These are phyloP conservation scores for Mandrillus leucophaeus DNA, from an alignment of 2,113 vertebrate species.

Conservation along the genomic window DNA sequence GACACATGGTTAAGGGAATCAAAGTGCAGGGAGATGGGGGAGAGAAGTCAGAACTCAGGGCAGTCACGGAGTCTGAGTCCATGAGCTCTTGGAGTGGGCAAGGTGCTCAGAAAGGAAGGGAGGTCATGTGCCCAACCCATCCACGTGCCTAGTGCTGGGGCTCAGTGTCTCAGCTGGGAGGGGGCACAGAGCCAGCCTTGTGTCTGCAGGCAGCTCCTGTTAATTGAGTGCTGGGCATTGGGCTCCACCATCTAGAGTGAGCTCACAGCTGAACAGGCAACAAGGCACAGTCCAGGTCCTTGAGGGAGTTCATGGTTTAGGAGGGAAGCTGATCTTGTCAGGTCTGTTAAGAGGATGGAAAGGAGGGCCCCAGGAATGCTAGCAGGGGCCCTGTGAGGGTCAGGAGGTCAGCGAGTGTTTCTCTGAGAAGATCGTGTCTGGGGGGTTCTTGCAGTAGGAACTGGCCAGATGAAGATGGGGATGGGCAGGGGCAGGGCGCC, in stretches of 20 bases:
- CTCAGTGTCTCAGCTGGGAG: background rate
- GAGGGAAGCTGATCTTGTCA: background rate
- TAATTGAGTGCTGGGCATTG: background rate
- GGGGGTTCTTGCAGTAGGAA: background rate
- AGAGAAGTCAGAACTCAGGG: constrained; percentile 3
- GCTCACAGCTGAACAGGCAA: background rate
- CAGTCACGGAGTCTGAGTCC: background rate
- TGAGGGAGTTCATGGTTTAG: background rate
- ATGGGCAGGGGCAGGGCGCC: background rate
- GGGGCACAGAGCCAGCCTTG: background rate
- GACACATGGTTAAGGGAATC: background rate
- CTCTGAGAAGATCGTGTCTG: background rate
- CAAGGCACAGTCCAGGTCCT: background rate
- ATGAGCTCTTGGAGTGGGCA: background rate
- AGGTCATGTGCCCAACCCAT: background rate
- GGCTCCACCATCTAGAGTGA: background rate
- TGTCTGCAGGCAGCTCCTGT: background rate
- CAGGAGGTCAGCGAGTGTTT: background rate
- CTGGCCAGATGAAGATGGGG: background rate
- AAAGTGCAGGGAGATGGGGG: background rate
- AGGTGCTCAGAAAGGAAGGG: background rate
- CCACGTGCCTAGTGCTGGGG: background rate
- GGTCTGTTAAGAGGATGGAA: background rate
- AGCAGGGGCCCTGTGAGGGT: background rate
- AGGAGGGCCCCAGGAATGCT: background rate